These are phyloP conservation scores for Caenorhabditis elegans DNA, from an alignment of 1,140 invertebrate genomes.

Conservation along the genomic window WBcel235 BX284602.5:12834001-12834500, in stretches of 20 bases:
- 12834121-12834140: no score
- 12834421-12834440: slow-evolving; percentile 15
- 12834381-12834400: slow-evolving; percentile 21
- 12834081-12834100: slow-evolving; percentile 73
- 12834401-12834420: slow-evolving; percentile 22
- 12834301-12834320: slow-evolving; percentile 5
- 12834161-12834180: no score
- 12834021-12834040: slow-evolving; percentile 64
- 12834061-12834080: slow-evolving; percentile 72
- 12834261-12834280: neutral
- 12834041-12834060: slow-evolving; percentile 74
- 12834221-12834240: slow-evolving; percentile 21
- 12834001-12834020: slow-evolving; percentile 71
- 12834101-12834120: slow-evolving; percentile 72
- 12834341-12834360: slow-evolving; percentile 30
- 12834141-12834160: no score
- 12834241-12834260: slow-evolving; percentile 31
- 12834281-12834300: neutral
- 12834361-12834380: neutral
- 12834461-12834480: neutral
- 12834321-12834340: neutral
- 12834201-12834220: neutral
- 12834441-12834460: neutral
- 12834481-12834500: neutral
- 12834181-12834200: slow-evolving; percentile 28